phyloP scores from a whole-genome alignment of 2,113 vertebrate species.

The Dromiciops gliroides region DNA sequence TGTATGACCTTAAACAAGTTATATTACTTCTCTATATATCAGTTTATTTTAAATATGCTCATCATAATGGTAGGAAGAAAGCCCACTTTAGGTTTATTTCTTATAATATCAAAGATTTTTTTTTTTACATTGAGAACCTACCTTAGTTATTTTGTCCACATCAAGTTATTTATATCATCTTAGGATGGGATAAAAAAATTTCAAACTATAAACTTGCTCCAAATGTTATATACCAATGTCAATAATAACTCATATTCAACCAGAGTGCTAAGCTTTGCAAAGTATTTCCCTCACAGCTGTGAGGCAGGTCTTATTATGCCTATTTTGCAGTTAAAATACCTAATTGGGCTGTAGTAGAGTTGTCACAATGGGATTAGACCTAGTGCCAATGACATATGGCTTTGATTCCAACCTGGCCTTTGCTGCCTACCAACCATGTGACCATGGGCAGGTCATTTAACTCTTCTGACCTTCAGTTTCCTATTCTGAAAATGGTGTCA shows the following conservation, averaged over 20 bases:
- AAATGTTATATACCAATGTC: neutral
- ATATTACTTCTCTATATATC: neutral
- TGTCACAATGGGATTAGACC: neutral
- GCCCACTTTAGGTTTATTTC: neutral
- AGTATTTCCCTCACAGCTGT: neutral
- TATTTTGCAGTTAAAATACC: neutral
- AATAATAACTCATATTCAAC: neutral
- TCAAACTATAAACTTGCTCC: neutral
- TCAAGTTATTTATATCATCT: neutral
- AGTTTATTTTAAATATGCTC: neutral
- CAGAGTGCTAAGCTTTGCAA: neutral
- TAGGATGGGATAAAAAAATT: neutral
- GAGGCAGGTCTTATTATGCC: neutral
- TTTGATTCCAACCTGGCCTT: neutral
- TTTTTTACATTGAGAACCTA: neutral
- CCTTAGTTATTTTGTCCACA: neutral
- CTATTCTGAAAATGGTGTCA: neutral
- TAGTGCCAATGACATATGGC: neutral
- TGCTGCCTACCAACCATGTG: neutral
- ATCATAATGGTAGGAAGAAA: neutral
- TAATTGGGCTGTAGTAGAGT: neutral
- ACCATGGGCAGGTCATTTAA: neutral
- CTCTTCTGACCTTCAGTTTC: neutral
- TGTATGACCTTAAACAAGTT: too few relatives aligned
- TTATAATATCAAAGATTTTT: neutral